phyloP scores from a whole-genome alignment of 2,797 vertebrate species.

The Sebastiscus tertius region DNA sequence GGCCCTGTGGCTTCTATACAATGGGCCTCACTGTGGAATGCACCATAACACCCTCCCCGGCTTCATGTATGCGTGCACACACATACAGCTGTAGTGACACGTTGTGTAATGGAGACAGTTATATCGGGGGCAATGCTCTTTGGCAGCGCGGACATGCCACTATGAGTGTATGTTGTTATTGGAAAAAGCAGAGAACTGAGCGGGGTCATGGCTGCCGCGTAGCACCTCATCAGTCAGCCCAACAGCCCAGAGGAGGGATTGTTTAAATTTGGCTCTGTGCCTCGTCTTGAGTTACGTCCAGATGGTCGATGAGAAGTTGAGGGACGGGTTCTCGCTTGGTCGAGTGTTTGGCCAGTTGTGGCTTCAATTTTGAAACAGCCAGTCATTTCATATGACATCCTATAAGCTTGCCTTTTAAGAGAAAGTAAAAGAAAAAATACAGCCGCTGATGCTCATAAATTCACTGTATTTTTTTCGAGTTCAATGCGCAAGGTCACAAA shows the following conservation, averaged over 20 bases:
- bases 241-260: conserved; percentile 63
- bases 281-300: conserved; percentile 73
- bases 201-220: conserved; percentile 67
- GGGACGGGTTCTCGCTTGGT: conserved; percentile 53
- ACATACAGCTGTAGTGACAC: conserved; percentile 33
- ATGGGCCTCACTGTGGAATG: conserved; percentile 71
- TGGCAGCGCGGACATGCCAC: conserved; percentile 63
- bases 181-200: conserved; percentile 71
- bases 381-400: conserved; percentile 55
- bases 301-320: conserved; percentile 67
- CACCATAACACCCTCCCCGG: background rate
- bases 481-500: conserved; percentile 51
- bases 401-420: conserved; percentile 29
- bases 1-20: conserved; percentile 57
- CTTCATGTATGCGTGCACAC: conserved; percentile 12
- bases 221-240: conserved; percentile 83
- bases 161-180: conserved; percentile 66
- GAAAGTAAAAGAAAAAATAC: background rate
- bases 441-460: conserved; percentile 31
- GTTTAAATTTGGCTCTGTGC: conserved; percentile 73
- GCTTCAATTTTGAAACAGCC: conserved; percentile 37
- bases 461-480: conserved; percentile 41
- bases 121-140: conserved; percentile 60
- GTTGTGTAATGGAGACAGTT: conserved; percentile 68
- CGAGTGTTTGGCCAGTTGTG: conserved; percentile 32